phyloP scores from a whole-genome alignment of 2,888 invertebrate genomes.

The Trisateles emortualis region DNA sequence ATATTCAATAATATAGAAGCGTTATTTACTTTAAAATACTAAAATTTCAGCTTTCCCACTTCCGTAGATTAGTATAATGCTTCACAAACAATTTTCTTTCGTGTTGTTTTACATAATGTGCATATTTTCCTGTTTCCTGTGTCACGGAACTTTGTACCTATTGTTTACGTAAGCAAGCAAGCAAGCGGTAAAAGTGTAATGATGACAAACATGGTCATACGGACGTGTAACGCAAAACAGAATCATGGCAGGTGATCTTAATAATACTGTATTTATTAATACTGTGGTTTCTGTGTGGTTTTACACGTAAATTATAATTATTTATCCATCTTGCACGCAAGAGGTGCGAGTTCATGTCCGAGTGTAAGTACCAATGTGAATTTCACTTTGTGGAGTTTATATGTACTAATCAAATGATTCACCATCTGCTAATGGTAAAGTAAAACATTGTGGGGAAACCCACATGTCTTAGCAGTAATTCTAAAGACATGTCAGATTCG shows the following conservation, averaged over 20 bases:
- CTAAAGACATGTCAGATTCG: no score
- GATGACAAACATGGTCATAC: conserved; percentile 21
- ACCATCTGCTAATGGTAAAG: no score
- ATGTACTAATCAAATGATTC: no score
- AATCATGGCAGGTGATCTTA: background rate
- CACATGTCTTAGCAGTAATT: no score
- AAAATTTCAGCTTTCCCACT: background rate
- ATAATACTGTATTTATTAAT: background rate
- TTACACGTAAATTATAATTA: background rate
- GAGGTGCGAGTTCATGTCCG: no score
- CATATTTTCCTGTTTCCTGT: conserved; percentile 37
- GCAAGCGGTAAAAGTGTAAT: conserved; percentile 20
- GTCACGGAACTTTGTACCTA: conserved; percentile 42
- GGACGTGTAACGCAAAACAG: background rate
- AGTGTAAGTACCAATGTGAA: no score
- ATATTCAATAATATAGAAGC: no score
- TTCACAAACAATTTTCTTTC: background rate
- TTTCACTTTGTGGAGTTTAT: no score
- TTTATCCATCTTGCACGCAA: background rate
- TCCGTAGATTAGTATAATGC: background rate
- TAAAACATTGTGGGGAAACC: no score
- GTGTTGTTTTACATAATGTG: conserved; percentile 28
- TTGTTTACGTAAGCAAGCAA: conserved; percentile 22
- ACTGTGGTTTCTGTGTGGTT: background rate
- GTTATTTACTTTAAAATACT: no score